Evolutionary conservation across 2,888 invertebrate species (phyloP).

Genomic region (Callyntrura sp.): DNA sequence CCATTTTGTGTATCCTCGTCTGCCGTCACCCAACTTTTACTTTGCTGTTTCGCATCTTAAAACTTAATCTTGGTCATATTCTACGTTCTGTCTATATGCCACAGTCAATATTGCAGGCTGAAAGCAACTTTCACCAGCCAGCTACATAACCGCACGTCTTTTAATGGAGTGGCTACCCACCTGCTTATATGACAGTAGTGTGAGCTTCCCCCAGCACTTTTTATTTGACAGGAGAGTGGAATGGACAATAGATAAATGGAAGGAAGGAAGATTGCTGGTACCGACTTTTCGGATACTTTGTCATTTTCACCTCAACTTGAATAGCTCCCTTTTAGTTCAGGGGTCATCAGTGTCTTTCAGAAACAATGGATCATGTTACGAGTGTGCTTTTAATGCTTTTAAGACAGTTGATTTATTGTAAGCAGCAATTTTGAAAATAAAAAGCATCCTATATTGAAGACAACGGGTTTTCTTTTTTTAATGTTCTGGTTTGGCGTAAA

Average conservation of each 20-base stretch:
- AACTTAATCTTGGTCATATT: not conserved
- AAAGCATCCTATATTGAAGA: slow-evolving; percentile 4
- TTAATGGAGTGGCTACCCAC: slow-evolving; percentile 23
- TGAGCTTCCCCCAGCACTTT: slow-evolving; percentile 16
- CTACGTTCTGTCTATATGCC: not conserved
- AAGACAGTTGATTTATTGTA: slow-evolving; percentile 73
- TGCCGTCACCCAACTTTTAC: slow-evolving; percentile 21
- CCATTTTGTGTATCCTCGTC: slow-evolving; percentile 23
- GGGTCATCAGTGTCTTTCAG: slow-evolving; percentile 68
- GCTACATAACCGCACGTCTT: not conserved
- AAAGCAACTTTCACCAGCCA: slow-evolving; percentile 34
- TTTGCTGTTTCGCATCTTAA: not conserved
- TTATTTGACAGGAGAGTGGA: slow-evolving; percentile 65
- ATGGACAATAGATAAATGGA: slow-evolving; percentile 76
- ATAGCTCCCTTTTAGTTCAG: slow-evolving; percentile 61
- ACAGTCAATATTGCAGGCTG: not conserved
- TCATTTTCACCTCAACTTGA: slow-evolving; percentile 73
- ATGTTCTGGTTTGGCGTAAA: not conserved
- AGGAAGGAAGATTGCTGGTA: slow-evolving; percentile 57
- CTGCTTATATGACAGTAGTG: slow-evolving; percentile 51
- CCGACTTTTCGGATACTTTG: slow-evolving; percentile 75
- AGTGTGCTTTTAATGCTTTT: slow-evolving; percentile 63
- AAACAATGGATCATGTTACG: slow-evolving; percentile 68
- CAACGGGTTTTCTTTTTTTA: slow-evolving; percentile 8
- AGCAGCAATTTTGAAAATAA: slow-evolving; percentile 32